Evolutionary conservation across 30 jellyfish, hydroid and myxozoan genomes (phyloP).

Genomic region (Aurelia aurita complex sp. Pacific): DNA sequence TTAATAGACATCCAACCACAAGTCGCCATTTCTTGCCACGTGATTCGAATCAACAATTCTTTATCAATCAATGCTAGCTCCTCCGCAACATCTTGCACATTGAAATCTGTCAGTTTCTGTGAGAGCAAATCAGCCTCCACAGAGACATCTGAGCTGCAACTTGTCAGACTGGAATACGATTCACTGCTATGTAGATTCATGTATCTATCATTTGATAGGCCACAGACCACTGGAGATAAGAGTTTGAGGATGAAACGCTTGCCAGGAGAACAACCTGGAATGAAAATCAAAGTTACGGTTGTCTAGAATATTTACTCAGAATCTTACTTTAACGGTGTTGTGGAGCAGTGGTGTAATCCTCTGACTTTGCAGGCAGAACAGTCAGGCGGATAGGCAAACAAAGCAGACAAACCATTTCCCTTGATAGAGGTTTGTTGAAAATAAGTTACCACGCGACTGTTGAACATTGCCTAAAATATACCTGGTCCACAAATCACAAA

Average conservation of each 20-base stretch:
- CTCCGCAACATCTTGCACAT: slow-evolving; percentile 87
- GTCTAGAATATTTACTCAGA: no score
- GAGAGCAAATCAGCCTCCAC: slow-evolving; percentile 70
- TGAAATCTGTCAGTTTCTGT: slow-evolving; percentile 72
- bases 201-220: slow-evolving; percentile 71
- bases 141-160: slow-evolving; percentile 63
- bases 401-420: no score
- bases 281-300: no score
- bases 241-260: slow-evolving; percentile 63
- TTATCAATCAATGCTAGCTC: slow-evolving; percentile 89
- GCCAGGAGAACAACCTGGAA: slow-evolving; percentile 86
- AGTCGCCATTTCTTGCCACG: slow-evolving; percentile 90
- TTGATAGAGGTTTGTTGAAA: no score
- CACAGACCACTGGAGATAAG: slow-evolving; percentile 96
- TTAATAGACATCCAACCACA: slow-evolving; percentile 94
- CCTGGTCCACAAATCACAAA: no score
- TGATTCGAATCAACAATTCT: slow-evolving; percentile 83
- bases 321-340: no score
- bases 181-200: slow-evolving; percentile 68
- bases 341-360: no score
- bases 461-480: no score
- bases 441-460: no score
- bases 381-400: no score
- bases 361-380: no score
- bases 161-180: slow-evolving; percentile 63